Base-by-base conservation (phyloP, 1,140 invertebrate genomes). In the Drosophila tani region DNA sequence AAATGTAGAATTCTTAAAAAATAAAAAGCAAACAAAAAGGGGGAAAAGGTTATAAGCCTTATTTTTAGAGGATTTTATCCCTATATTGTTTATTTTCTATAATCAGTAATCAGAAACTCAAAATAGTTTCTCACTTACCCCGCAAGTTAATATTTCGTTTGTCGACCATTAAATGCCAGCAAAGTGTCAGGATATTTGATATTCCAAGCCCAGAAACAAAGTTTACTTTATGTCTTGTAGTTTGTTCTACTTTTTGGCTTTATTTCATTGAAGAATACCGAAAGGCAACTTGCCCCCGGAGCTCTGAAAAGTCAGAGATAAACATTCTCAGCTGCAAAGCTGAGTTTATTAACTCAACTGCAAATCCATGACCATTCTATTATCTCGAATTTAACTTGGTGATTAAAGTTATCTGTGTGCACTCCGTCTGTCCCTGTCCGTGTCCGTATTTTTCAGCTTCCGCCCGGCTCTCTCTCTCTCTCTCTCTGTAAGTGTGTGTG, bases 341-440 rank as follows among this genome's bases (percentile, higher is more conserved):
- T 41, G 67, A 41, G 46, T 74, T 74, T 73, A 74, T 74, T 73
- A 73, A 74, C 70, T 60, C 55, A 45, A 60, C 68, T 74, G 43
- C 24, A 73, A 73, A 73, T 73, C 70, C 68, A 51, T 45, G 70
- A 71, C 38, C 55, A 74, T 73, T 60, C 70, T 60, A 51, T 74
- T 74, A 74, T 74, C 70, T 60, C 38, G 49, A 58, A 73, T 51
- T 73, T 74, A 74, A 74, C 53, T 74, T 74, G 70, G 68, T 43
- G 67, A 73, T 74, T 73, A 73, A 74, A 73, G 45, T 71, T 51
- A 51, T 73, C 46, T 67, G 19, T 68, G 35, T 56, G 53, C 40
- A 5, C 15, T 41, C 15, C 40, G 40, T 41, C 40, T 41, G 40
- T 41, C 40, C 6, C 2, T 45, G 17, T 45, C 40, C 14, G 5